Evolutionary conservation across 2,888 invertebrate species (phyloP), one percentile per base, ranked within the genome.

Genomic region (Antheraea assamensis): DNA sequence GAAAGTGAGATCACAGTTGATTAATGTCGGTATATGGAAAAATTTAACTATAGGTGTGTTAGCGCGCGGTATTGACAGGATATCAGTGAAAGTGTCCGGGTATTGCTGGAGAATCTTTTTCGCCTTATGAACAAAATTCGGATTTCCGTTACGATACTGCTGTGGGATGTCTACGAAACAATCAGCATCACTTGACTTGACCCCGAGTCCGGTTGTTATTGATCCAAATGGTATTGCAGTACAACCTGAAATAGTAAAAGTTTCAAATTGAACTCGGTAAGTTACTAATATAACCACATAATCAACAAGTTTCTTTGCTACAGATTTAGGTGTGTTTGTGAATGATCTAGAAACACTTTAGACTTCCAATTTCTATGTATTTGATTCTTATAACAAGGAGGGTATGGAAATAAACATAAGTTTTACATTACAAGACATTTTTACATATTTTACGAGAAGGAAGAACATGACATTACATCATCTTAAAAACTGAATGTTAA

Each of bases 31-130:
- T 2, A 90, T 79, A 85, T 97, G 97, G 76, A 94, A 91, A 86
- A 97, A 96, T 85, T 97, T 97, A 19, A 98, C 96, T 76, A 98
- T 97, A 42, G 98, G 98, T 7, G 97, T 97, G 85, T 96, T 96
- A 21, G 98, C 97, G 71, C 95, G 93, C 0, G 96, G 96, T 80
- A 97, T 97, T 70, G 96, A 89, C 35, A 96, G 83, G 27, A 97
- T 90, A 73, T 96, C 94, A 0, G 89, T 79, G 88, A 97, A 97
- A 15, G 90, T 75, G 1, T 77, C 73, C 0, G 89, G 87, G 74
- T 88, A 88, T 58, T 84, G 82, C n/a, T 85, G 86, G 55, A 96
- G 88, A 0, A 92, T 75, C 5, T 82, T 83, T 76, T 90, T 92
- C 10, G 95, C 93, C 21, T 79, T 79, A 55, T 72, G 73, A 19